Conservation (phyloP, 2,888 invertebrate genomes). For the Orgyia antiqua region DNA sequence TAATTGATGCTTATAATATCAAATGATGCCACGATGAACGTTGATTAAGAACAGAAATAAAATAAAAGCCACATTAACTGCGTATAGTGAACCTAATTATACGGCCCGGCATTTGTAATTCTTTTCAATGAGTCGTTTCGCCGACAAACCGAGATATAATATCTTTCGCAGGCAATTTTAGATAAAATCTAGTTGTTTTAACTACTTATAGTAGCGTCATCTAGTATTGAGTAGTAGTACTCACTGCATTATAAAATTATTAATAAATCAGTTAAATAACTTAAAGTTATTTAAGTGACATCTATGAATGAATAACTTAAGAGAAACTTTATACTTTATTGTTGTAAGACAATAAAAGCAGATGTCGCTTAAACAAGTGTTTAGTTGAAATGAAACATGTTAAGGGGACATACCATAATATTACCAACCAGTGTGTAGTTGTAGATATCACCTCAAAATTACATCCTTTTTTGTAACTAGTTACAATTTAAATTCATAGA, state of each 20-base stretch:
- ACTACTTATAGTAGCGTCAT: conserved; percentile 13
- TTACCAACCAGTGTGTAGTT: no score
- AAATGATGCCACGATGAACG: conserved; percentile 10
- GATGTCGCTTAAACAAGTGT: no score
- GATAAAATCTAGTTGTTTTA: conserved; percentile 28
- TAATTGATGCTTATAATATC: conserved; percentile 10
- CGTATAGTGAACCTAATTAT: conserved; percentile 41
- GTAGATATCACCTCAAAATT: no score
- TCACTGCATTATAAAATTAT: neutral
- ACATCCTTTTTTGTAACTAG: no score
- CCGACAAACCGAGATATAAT: conserved; percentile 28
- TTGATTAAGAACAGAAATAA: conserved; percentile 4
- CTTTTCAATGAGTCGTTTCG: conserved; percentile 35
- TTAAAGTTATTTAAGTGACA: no score
- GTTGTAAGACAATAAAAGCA: no score
- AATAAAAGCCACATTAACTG: conserved; percentile 2
- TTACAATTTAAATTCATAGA: no score
- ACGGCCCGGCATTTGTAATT: conserved; percentile 20
- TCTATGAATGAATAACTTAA: no score
- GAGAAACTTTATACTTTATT: no score
- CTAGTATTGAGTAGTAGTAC: conserved; percentile 12
- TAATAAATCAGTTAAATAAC: no score
- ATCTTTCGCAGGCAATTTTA: conserved; percentile 29
- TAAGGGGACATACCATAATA: no score
- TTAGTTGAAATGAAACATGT: no score